These are phyloP conservation scores for Aleiodes alternator DNA, from an alignment of 2,888 invertebrate genomes.

Conservation along the genomic window DNA sequence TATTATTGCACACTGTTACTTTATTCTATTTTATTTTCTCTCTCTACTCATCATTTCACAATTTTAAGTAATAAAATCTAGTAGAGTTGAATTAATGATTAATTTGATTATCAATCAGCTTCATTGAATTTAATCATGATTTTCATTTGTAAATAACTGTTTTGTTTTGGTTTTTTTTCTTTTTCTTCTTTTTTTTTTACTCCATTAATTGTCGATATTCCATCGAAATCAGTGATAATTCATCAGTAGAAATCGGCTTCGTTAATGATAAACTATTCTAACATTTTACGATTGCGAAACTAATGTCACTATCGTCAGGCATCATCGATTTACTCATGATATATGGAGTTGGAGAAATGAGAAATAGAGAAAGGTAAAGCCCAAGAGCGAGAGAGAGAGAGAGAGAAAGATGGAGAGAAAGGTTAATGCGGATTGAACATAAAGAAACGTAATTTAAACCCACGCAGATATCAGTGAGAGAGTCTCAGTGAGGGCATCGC, in stretches of 20 bases:
- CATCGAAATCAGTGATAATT: no score
- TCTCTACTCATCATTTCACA: not conserved
- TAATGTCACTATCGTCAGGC: slow-evolving; percentile 29
- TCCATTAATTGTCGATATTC: no score
- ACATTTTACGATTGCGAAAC: slow-evolving; percentile 7
- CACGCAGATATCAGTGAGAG: slow-evolving; percentile 54
- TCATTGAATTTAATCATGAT: no score
- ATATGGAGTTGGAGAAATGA: slow-evolving; percentile 9
- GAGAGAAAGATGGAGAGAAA: slow-evolving; percentile 5
- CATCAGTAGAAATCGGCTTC: not conserved
- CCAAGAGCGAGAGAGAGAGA: slow-evolving; percentile 11
- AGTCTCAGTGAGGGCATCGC: slow-evolving; percentile 44
- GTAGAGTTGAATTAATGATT: not conserved
- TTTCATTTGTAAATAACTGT: no score
- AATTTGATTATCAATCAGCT: not conserved
- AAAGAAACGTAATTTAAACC: slow-evolving; percentile 62
- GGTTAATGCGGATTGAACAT: slow-evolving; percentile 45
- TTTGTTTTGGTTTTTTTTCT: no score
- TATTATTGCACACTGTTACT: slow-evolving; percentile 24
- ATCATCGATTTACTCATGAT: slow-evolving; percentile 58
- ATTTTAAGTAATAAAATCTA: slow-evolving; percentile 12
- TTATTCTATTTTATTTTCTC: not conserved
- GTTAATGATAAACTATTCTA: not conserved
- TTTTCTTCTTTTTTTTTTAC: no score
- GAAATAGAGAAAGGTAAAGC: not conserved